Conservation (phyloP, 2,113 vertebrate species). For the Rutilus rutilus region DNA sequence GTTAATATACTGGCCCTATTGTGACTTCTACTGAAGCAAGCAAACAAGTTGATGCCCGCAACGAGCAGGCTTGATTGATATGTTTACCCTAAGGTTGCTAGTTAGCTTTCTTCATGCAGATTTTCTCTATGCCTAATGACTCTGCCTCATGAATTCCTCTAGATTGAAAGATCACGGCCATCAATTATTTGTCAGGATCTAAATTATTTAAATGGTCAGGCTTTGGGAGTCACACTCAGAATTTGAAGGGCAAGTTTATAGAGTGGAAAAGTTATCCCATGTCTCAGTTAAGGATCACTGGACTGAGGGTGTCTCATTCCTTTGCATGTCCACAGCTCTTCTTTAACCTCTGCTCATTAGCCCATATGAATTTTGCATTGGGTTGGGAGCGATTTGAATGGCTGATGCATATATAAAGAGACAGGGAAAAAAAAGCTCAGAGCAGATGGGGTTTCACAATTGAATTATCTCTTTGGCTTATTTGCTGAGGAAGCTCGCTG, state of each 20-base stretch:
- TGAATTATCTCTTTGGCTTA: conserved; percentile 59
- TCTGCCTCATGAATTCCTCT: background rate
- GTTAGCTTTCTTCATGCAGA: background rate
- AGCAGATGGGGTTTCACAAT: conserved; percentile 53
- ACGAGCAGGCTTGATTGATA: background rate
- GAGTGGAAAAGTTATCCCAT: conserved; percentile 49
- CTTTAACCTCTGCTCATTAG: conserved; percentile 54
- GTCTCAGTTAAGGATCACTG: conserved; percentile 6
- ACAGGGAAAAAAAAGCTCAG: background rate
- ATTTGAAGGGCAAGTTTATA: conserved; percentile 46
- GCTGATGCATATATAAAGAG: conserved; percentile 17
- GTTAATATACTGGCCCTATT: conserved; percentile 13
- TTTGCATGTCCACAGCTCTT: conserved; percentile 59
- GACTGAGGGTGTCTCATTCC: conserved; percentile 33
- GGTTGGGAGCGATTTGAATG: conserved; percentile 38
- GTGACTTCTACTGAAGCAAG: background rate
- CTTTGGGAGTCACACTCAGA: conserved; percentile 52
- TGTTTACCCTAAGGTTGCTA: conserved; percentile 30
- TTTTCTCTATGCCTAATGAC: conserved; percentile 23
- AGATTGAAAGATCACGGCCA: conserved; percentile 51
- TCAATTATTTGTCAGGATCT: conserved; percentile 65
- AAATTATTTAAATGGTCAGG: conserved; percentile 60
- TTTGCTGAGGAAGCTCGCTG: conserved; percentile 48
- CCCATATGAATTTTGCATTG: conserved; percentile 62
- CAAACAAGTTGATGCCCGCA: background rate